Evolutionary conservation across 2,797 vertebrate genomes (phyloP).

Genomic region (Tamandua tetradactyla): DNA sequence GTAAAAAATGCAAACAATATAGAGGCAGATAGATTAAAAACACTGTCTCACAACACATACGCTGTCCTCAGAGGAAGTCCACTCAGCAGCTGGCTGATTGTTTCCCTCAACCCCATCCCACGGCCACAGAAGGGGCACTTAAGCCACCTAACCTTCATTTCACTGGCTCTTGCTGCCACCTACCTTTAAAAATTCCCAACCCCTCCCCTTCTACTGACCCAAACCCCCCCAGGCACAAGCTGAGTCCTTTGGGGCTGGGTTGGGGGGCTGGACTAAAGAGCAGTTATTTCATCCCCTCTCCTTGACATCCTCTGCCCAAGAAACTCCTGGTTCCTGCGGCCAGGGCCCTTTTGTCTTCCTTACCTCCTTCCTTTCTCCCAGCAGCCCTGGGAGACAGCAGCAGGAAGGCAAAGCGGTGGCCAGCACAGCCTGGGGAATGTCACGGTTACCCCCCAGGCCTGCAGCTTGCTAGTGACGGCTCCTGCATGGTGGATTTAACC

Average conservation of each 20-base stretch:
- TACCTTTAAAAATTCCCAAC: not conserved
- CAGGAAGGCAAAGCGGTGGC: not conserved
- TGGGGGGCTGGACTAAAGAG: not conserved
- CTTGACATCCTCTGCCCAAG: not conserved
- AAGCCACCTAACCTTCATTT: too few relatives aligned
- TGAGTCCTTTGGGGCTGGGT: not conserved
- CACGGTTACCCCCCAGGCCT: not conserved
- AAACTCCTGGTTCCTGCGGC: not conserved
- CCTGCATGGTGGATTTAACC: not conserved
- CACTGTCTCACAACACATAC: not conserved
- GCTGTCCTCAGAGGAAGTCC: not conserved
- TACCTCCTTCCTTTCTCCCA: not conserved
- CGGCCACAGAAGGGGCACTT: fast-evolving
- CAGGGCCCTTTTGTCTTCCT: not conserved
- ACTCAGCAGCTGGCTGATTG: too few relatives aligned
- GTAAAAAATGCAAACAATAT: not conserved
- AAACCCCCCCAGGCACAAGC: not conserved
- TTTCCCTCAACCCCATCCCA: not conserved
- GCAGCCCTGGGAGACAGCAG: too few relatives aligned
- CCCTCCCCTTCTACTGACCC: not conserved
- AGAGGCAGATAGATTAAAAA: not conserved
- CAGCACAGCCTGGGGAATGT: not conserved
- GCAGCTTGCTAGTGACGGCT: fast-evolving
- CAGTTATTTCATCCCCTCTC: not conserved
- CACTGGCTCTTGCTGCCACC: not conserved